Base-by-base conservation (phyloP, 1,140 invertebrate genomes). In the Eriocheir sinensis region DNA sequence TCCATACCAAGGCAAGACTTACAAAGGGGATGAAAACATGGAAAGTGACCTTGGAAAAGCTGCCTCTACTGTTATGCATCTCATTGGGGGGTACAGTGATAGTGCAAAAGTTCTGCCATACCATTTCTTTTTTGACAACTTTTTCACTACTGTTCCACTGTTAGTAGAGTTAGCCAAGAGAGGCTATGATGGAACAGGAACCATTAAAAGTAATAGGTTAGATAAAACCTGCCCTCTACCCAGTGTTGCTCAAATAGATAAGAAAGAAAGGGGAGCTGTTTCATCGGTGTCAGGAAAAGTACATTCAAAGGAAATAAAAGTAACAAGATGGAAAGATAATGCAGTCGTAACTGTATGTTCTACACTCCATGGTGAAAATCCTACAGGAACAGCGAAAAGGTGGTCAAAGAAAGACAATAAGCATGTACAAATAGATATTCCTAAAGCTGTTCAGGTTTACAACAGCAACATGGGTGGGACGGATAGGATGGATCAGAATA, bases 71-170 rank as follows among this genome's bases (percentile, higher is more conserved):
- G 60, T 92, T 83, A 30, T 92, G 30, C 44, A 92, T 38, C 53
- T 92, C 27, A 44, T 92, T 81, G 83, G 41, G 9, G 36, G 53
- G 8, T 92, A 92, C 53, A 53, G 83, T 92, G 91, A 92, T 15
- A 2, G 44, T 89, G 36, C 6, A 30, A 60, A 93, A 93, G 36
- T 8, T 92, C 41, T 93, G 30, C 92, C 92, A 80, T 93, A 93
- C 53, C 8, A 92, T 93, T 32, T 94, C 48, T 93, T 94, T 89
- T 93, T 94, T 60, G 40, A 94, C 83, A 94, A 94, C 79, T 89
- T 94, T 40, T 94, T 94, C 88, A 93, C 90, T 34, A 91, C 88
- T 93, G 8, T 94, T 2, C 88, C 89, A 53, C 38, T 89, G 88
- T 85, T 94, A 81, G 44, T 83, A 1, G 88, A 94, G 90, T n/a